Evolutionary conservation across 2,888 invertebrate genomes (phyloP), one percentile per base, ranked within the genome.

Genomic region (Ptycholaimellus sp.): DNA sequence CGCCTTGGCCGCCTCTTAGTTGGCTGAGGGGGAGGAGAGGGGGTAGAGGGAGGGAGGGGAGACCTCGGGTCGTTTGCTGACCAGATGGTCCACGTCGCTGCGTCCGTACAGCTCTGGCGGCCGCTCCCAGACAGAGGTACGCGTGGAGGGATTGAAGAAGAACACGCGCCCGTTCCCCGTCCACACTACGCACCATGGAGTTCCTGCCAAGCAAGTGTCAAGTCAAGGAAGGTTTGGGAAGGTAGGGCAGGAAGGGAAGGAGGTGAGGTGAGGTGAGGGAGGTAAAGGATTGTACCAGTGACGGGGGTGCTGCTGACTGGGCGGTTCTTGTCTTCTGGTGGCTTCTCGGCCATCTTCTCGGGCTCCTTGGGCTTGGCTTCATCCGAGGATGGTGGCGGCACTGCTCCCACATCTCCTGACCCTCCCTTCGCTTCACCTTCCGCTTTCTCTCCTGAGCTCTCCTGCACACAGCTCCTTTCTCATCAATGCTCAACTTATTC

Each of bases 101-200:
- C 90, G 70, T 31, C 76, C 59, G 44, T 56, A 55, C 9, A 90
- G 68, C 49, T 85, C 81, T 49, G 81, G 76, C 2, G 96, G 96
- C 36, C 81, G 69, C 62, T 93, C 87, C 96, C 96, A 96, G 16
- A 93, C 82, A 0, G 87, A 90, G 29, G 77, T 76, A 39, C 83
- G 72, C 9, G 83, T 77, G 4, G 83, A 83, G 3, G 93, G 90
- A 66, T 96, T 96, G 66, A 85, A 96, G 68, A 87, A 96, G 68
- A 99, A 96, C 36, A 90, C 87, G 46, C 48, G 19, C 14, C 77
- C 76, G 63, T 96, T 90, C 13, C 87, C 85, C 3, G 93, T 96
- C 93, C 90, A 93, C 13, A 96, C 93, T 36, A 96, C 85, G 64
- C 90, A 93, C 85, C 85, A 85, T 1, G 83, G 82, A 14, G 83